Evolutionary conservation across 2,113 vertebrate species (phyloP), one percentile per base, ranked within the genome.

Genomic region (Ornithorhynchus anatinus): DNA sequence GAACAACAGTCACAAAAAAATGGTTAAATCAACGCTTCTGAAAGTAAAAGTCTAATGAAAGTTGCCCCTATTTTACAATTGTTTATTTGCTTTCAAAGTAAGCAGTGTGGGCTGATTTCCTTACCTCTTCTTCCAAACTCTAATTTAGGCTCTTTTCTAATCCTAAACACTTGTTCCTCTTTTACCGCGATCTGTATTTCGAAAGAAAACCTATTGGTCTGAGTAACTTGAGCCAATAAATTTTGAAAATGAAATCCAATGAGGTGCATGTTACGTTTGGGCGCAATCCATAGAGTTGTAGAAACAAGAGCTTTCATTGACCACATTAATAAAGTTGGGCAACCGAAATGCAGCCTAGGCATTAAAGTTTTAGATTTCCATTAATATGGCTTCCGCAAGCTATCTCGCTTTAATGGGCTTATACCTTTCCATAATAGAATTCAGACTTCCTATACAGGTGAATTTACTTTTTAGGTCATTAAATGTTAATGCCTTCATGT

Each of bases 401-500:
- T 61, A 60, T 79, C 71, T 78, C n/a, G 80, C 79, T 82, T 71
- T 77, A 85, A 75, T 71, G 59, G 58, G 8, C n/a, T 84, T 84
- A 53, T 69, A 77, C 47, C 47, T 79, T 77, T 66, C 48, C 20
- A 38, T 86, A 85, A 89, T 88, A 70, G 50, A 81, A 89, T 80
- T 91, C 75, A 43, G 36, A 45, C 37, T 73, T 89, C 65, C 52
- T 78, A 65, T 82, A 57, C 59, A 87, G 63, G 81, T 82, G 84
- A 84, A 89, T 88, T 84, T 86, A 66, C 80, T 69, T 89, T 86
- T 72, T 79, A 60, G 82, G 61, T 83, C 77, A 80, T 85, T 93
- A 84, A 92, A 91, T 72, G 86, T 93, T 93, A 86, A 91, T 91
- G 71, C 62, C 3, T 85, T 66, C 62, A 42, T 64, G 36, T 80